Evolutionary conservation across 2,888 invertebrate species (phyloP).

Genomic region (Poecilus cupreus): DNA sequence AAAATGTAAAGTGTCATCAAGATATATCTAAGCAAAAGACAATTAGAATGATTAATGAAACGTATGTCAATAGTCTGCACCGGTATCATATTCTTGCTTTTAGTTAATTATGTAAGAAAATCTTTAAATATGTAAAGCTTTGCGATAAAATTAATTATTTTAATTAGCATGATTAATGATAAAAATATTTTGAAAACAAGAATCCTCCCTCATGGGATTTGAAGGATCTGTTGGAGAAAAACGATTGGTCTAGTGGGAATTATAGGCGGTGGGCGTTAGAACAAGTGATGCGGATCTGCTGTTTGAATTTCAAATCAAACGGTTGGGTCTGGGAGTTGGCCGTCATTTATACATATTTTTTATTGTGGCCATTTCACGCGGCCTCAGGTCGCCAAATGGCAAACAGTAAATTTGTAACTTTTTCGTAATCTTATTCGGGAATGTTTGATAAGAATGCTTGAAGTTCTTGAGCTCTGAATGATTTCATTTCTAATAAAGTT

Average conservation of each 20-base stretch:
- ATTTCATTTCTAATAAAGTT: conserved; percentile 6
- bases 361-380: conserved; percentile 29
- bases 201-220: neutral
- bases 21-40: neutral
- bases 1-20: no score
- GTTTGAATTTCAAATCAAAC: conserved; percentile 56
- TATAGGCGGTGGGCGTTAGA: neutral
- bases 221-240: neutral
- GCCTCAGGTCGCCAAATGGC: conserved; percentile 36
- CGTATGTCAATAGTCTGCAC: neutral
- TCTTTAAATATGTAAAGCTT: neutral
- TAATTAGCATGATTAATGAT: conserved; percentile 4
- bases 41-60: conserved; percentile 6
- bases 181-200: neutral
- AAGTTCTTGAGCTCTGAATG: neutral
- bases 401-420: conserved; percentile 51
- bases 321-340: neutral
- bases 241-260: neutral
- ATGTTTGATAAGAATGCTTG: conserved; percentile 17
- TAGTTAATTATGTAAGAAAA: neutral
- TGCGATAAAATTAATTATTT: conserved; percentile 13
- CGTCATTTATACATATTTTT: conserved; percentile 51
- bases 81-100: neutral
- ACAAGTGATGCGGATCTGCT: neutral
- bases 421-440: conserved; percentile 35